phyloP scores from a whole-genome alignment of 2,888 invertebrate species.

The Cloeon dipterum region DNA sequence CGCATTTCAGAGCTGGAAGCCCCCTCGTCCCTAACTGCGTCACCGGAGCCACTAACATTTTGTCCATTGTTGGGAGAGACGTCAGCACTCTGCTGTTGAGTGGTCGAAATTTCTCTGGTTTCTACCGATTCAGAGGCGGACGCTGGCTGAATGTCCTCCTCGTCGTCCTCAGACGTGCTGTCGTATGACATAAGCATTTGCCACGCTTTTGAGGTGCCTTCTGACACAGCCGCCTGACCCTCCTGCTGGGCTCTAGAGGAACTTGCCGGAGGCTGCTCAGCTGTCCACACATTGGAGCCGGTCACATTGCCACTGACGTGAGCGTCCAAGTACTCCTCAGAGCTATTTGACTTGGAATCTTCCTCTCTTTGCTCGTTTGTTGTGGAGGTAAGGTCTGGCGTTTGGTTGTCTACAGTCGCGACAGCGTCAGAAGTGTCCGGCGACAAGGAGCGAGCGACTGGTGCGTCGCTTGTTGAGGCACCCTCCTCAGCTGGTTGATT shows the following conservation, averaged over 20 bases:
- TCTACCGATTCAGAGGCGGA: neutral
- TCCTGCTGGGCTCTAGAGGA: neutral
- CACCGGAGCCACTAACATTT: neutral
- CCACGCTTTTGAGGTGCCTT: neutral
- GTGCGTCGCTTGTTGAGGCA: neutral
- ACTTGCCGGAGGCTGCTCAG: too few relatives aligned
- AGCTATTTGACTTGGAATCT: neutral
- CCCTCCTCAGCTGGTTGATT: neutral
- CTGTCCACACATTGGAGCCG: too few relatives aligned
- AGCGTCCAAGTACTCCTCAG: neutral
- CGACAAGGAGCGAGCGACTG: neutral
- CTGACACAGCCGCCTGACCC: too few relatives aligned
- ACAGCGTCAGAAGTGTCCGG: neutral
- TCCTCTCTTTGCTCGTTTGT: neutral
- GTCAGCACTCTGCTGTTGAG: neutral
- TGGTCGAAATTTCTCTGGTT: constrained; percentile 1
- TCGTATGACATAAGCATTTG: neutral
- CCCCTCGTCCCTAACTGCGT: neutral
- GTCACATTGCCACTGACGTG: too few relatives aligned
- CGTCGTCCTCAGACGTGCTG: neutral
- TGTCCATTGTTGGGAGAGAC: neutral
- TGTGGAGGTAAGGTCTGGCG: neutral
- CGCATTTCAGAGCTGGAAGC: neutral
- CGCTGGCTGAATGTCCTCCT: neutral
- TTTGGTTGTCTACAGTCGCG: neutral